phyloP scores from a whole-genome alignment of 2,888 invertebrate species.

The Drosophila subquinaria region DNA sequence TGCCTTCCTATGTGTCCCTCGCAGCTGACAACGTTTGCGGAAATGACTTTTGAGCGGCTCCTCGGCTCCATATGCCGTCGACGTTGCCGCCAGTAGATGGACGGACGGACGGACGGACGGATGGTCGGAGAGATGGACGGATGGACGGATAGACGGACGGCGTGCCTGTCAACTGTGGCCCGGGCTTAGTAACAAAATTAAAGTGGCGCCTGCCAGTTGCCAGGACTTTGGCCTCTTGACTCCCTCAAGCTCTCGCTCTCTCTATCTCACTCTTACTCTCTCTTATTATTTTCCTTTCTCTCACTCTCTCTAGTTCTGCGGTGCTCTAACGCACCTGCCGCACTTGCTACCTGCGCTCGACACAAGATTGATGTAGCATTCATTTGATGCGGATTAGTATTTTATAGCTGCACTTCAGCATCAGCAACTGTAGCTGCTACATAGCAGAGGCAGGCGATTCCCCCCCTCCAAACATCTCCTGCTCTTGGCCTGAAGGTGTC shows the following conservation, averaged over 20 bases:
- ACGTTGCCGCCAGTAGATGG: slow-evolving; percentile 12
- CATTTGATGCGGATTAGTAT: slow-evolving; percentile 82
- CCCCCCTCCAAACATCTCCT: background rate
- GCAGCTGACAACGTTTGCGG: slow-evolving; percentile 77
- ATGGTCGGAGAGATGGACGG: background rate
- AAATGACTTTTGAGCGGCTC: slow-evolving; percentile 81
- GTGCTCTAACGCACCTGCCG: slow-evolving; percentile 34
- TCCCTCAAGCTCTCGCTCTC: background rate
- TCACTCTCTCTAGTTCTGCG: background rate
- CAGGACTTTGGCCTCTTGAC: slow-evolving; percentile 23
- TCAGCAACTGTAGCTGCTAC: slow-evolving; percentile 24
- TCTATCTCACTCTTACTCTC: background rate
- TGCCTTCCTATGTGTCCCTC: slow-evolving; percentile 23
- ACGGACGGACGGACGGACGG: too few species aligned
- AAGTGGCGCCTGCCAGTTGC: slow-evolving; percentile 66
- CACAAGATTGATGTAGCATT: slow-evolving; percentile 80
- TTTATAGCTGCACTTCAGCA: slow-evolving; percentile 80
- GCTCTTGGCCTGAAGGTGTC: slow-evolving; percentile 39
- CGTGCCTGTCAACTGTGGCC: slow-evolving; percentile 52
- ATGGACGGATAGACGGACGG: slow-evolving; percentile 4
- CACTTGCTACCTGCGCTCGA: slow-evolving; percentile 60
- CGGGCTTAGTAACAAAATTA: slow-evolving; percentile 78
- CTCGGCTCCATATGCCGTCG: slow-evolving; percentile 60
- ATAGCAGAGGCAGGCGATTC: background rate
- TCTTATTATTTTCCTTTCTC: background rate